Base-by-base conservation (phyloP, 23 tunicate genomes). In the Phallusia fumigata region DNA sequence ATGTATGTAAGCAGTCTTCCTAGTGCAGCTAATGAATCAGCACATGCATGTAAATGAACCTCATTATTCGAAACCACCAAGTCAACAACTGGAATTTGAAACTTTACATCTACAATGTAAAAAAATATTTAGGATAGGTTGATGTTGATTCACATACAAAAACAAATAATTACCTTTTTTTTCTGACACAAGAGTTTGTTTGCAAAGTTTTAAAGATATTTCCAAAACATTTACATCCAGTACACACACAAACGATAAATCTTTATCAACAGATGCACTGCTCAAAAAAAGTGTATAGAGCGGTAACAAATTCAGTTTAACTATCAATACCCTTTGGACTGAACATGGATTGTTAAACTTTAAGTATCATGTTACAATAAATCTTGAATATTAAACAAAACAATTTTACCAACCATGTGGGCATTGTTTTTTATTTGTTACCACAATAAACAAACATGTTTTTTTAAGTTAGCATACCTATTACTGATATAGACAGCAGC, bases 11-110 rank as follows among this genome's bases (percentile, higher is more conserved):
- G 24, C 65, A 95, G 79, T 0, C 83, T 74, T 52, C 79, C 80
- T 26, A 95, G 36, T 50, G 84, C 82, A 12, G 89, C 90, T 36
- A 77, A 87, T 8, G 97, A 91, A 78, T 95, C 99, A 52, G 96
- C 84, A 74, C 99, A 95, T 32, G 90, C 91, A 81, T 84, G 58
- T 40, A 95, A 31, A 0, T 22, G 28, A 2, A 95, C 58, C 24
- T 73, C 74, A 47, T 82, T 77, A 80, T 92, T 92, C 11, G 80
- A 80, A 8, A 84, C 74, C 32, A 45, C 19, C 31, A 92, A 64
- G n/a, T 92, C 89, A 32, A 88, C 49, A 16, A 79, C 33, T 8
- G 97, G 97, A 45, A 33, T n/a, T 34, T 79, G 30, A 16, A 32
- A 51, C 32, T 81, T 75, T 6, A 12, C 64, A 21, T 31, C n/a